Percentiles rank a stretch among this genome's conserved stretches.
Conservation (phyloP, 2,888 invertebrate genomes). For the Thumatha senex region DNA sequence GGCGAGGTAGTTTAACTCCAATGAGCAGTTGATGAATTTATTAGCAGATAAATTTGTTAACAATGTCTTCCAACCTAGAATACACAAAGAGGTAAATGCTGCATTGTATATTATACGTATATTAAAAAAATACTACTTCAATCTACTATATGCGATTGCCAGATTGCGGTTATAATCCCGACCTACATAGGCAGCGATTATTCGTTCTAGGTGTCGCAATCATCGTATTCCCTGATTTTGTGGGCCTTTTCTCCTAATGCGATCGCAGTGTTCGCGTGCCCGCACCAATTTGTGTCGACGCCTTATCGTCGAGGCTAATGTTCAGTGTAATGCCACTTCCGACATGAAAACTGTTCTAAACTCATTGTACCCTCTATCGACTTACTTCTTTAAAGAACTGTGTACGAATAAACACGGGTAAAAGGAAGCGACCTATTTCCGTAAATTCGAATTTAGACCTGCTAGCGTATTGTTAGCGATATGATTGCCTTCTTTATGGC, state of each 20-base stretch:
- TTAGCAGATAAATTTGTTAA: too few species aligned
- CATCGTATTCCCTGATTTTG: conserved; percentile 30
- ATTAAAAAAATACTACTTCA: too few species aligned
- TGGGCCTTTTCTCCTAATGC: conserved; percentile 48
- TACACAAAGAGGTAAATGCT: too few species aligned
- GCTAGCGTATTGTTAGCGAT: conserved; percentile 28
- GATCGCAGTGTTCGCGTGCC: conserved; percentile 65
- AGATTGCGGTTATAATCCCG: conserved; percentile 20
- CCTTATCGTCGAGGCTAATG: conserved; percentile 78
- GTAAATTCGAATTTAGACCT: conserved; percentile 40
- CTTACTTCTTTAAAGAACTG: conserved; percentile 53
- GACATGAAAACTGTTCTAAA: conserved; percentile 75
- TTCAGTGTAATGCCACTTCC: conserved; percentile 78
- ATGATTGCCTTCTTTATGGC: conserved; percentile 29
- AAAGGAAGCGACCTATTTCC: conserved; percentile 52
- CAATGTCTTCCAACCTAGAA: too few species aligned
- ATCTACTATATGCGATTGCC: too few species aligned
- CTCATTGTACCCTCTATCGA: conserved; percentile 57
- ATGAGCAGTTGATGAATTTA: too few species aligned
- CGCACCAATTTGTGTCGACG: conserved; percentile 71
- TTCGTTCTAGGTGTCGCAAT: conserved; percentile 23
- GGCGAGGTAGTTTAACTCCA: too few species aligned
- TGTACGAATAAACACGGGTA: conserved; percentile 45
- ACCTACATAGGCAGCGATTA: conserved; percentile 10
- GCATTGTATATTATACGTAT: too few species aligned